phyloP scores from a whole-genome alignment of 2,888 invertebrate genomes.

The Protodeltote pygarga region DNA sequence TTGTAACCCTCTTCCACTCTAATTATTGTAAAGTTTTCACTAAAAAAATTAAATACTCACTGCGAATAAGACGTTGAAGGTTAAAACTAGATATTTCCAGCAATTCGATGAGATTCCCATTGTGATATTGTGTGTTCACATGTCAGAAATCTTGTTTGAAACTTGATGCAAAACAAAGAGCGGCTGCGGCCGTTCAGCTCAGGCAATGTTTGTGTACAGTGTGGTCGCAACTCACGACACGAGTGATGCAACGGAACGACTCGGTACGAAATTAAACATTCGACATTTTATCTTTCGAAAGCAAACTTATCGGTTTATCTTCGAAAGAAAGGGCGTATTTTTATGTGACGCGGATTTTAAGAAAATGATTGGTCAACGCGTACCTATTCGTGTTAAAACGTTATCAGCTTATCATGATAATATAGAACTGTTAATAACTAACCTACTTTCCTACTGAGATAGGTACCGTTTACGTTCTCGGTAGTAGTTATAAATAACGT shows the following conservation, averaged over 20 bases:
- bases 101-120: conserved; percentile 83
- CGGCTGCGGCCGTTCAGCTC: conserved; percentile 79
- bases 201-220: conserved; percentile 74
- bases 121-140: conserved; percentile 72
- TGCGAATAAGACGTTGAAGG: conserved; percentile 81
- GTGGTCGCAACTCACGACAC: conserved; percentile 52
- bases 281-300: conserved; percentile 64
- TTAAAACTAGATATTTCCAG: conserved; percentile 83
- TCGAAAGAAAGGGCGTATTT: conserved; percentile 48
- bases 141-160: conserved; percentile 75
- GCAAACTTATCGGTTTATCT: conserved; percentile 57
- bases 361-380: conserved; percentile 59
- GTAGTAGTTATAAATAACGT: conserved; percentile 64
- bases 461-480: conserved; percentile 57
- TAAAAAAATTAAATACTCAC: conserved; percentile 69
- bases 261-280: conserved; percentile 75
- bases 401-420: conserved; percentile 80
- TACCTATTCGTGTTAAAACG: conserved; percentile 50
- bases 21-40: conserved; percentile 43
- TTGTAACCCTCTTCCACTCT: conserved; percentile 42
- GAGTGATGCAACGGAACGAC: conserved; percentile 72
- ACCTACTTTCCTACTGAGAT: conserved; percentile 69
- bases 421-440: conserved; percentile 60
- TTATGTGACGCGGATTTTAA: conserved; percentile 34
- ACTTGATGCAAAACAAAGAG: conserved; percentile 79